These are phyloP conservation scores for Branchellion lobata DNA, from an alignment of 2,888 invertebrate species.

Conservation along the genomic window DNA sequence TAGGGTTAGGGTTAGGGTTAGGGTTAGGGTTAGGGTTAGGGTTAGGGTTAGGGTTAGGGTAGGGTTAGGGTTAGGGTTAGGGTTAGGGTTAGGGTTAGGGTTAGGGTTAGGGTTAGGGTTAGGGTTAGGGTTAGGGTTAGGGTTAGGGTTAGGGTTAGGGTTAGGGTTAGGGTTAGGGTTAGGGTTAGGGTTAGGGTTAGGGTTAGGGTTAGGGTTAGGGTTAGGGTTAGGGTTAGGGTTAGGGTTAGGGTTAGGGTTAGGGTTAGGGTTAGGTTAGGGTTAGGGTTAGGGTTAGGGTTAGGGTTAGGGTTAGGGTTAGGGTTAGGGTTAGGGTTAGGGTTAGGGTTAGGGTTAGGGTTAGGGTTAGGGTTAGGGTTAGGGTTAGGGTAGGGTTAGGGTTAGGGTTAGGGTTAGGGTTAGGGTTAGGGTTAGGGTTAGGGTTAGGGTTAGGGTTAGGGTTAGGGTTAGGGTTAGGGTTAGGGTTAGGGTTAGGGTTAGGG, in stretches of 20 bases:
- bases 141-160: slow-evolving; percentile 29
- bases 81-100: neutral
- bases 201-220: slow-evolving; percentile 29
- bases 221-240: slow-evolving; percentile 29
- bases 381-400: slow-evolving; percentile 50
- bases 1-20: slow-evolving; percentile 39
- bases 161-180: slow-evolving; percentile 29
- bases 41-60: no score
- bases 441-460: slow-evolving; percentile 51
- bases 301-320: slow-evolving; percentile 50
- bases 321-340: slow-evolving; percentile 50
- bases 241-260: slow-evolving; percentile 29
- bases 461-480: slow-evolving; percentile 52
- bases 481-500: slow-evolving; percentile 52
- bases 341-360: slow-evolving; percentile 51
- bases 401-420: slow-evolving; percentile 51
- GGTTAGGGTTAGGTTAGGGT: slow-evolving; percentile 29
- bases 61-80: neutral
- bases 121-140: neutral
- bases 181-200: slow-evolving; percentile 29
- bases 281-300: slow-evolving; percentile 33
- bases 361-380: slow-evolving; percentile 52
- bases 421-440: slow-evolving; percentile 53
- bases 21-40: slow-evolving; percentile 8
- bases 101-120: neutral